Percentiles rank a stretch among this genome's conserved stretches.
phyloP scores from a whole-genome alignment of 2,113 vertebrate species.

The Menidia beryllina region DNA sequence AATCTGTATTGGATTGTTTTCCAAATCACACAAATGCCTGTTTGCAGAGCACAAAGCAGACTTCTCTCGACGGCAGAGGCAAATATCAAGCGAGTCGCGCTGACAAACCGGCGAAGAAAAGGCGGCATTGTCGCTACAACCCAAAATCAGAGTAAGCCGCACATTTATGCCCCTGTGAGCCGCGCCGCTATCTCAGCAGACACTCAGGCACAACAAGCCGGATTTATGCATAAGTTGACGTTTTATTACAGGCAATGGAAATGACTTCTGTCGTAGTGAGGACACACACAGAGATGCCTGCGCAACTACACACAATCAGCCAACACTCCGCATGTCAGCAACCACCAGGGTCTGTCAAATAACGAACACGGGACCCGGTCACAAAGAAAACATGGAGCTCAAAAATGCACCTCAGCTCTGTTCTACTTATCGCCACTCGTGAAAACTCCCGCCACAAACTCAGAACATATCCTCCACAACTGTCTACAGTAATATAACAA shows the following conservation, averaged over 20 bases:
- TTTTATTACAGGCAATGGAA: slow-evolving; percentile 49
- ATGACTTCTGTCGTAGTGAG: slow-evolving; percentile 11
- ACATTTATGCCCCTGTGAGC: not conserved
- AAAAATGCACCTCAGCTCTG: slow-evolving; percentile 5
- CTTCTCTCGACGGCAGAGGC: too few species aligned
- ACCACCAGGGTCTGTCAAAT: slow-evolving; percentile 28
- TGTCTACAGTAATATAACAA: slow-evolving; percentile 30
- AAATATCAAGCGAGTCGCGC: too few species aligned
- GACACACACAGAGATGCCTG: slow-evolving; percentile 9
- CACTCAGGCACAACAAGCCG: slow-evolving; percentile 5
- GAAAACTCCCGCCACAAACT: slow-evolving; percentile 26
- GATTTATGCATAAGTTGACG: slow-evolving; percentile 48
- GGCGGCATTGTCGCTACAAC: not conserved
- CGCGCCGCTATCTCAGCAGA: slow-evolving; percentile 30
- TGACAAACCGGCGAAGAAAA: too few species aligned
- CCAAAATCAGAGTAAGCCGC: not conserved
- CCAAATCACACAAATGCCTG: too few species aligned
- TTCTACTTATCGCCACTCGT: slow-evolving; percentile 27
- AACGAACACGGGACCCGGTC: slow-evolving; percentile 4
- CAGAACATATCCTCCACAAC: slow-evolving; percentile 26
- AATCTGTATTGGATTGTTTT: too few species aligned
- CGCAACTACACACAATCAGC: not conserved
- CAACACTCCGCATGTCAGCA: not conserved
- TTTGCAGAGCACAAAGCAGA: too few species aligned
- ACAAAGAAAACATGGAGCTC: too few species aligned